phyloP scores from a whole-genome alignment of 1,140 invertebrate genomes.

The Polypedilum pembai region DNA sequence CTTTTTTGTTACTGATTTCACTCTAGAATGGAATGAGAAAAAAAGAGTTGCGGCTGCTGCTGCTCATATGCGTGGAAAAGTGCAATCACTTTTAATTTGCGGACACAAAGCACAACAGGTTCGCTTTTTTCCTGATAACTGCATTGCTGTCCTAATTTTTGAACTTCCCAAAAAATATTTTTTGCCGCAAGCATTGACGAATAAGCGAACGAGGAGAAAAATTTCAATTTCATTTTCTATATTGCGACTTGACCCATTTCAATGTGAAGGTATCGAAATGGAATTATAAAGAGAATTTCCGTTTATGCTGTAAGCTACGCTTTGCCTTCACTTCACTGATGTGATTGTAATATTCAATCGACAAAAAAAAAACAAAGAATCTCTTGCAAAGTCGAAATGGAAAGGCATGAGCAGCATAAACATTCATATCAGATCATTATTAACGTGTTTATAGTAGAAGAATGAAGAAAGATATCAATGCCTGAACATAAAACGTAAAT shows the following conservation, averaged over 20 bases:
- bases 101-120: not conserved
- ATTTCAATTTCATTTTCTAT: slow-evolving; percentile 28
- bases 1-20: not conserved
- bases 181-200: not conserved
- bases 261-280: not conserved
- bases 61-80: not conserved
- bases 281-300: slow-evolving; percentile 22
- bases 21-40: slow-evolving; percentile 8
- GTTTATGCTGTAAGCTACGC: slow-evolving; percentile 8
- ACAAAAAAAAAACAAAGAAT: not conserved
- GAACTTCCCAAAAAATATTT: not conserved
- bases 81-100: slow-evolving; percentile 18
- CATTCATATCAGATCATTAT: not conserved
- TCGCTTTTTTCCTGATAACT: slow-evolving; percentile 11
- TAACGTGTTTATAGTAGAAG: not conserved
- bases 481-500: slow-evolving; percentile 1
- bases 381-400: not conserved
- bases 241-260: slow-evolving; percentile 27
- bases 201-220: not conserved
- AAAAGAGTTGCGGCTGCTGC: not conserved
- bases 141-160: slow-evolving; percentile 5
- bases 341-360: slow-evolving; percentile 26
- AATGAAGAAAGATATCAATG: slow-evolving; percentile 23
- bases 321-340: not conserved
- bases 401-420: not conserved